These are phyloP conservation scores for Brienomyrus longianalis DNA, from an alignment of 2,113 vertebrate genomes.

Conservation along the genomic window DNA sequence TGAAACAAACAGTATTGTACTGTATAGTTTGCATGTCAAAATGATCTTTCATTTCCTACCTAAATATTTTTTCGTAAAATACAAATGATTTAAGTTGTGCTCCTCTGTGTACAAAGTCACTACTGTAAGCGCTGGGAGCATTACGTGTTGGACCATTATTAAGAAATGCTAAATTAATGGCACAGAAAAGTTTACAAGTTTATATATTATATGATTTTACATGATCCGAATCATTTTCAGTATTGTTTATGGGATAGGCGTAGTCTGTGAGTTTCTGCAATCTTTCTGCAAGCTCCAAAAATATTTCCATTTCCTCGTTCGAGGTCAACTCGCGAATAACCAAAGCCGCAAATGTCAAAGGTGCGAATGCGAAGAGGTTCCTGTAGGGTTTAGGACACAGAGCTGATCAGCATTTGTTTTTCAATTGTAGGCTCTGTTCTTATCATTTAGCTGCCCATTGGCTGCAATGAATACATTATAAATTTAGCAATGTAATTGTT, in stretches of 20 bases:
- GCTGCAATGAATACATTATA: not conserved
- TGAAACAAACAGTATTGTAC: not conserved
- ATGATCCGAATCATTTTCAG: no score
- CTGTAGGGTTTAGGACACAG: not conserved
- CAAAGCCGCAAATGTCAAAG: not conserved
- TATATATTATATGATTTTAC: no score
- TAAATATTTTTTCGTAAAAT: not conserved
- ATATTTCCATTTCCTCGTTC: not conserved
- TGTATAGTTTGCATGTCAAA: not conserved
- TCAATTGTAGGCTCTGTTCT: not conserved
- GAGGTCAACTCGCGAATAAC: not conserved
- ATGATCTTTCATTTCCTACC: not conserved
- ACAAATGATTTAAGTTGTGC: not conserved
- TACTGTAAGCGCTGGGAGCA: not conserved
- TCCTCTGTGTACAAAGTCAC: not conserved
- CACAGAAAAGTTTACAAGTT: not conserved
- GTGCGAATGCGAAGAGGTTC: not conserved
- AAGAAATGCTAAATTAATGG: not conserved
- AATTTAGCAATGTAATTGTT: not conserved
- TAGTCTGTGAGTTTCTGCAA: not conserved
- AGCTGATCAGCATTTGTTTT: not conserved
- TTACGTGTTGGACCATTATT: not conserved
- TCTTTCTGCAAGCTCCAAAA: not conserved
- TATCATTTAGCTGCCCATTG: not conserved
- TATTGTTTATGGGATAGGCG: not conserved